Percentiles rank a stretch among this genome's conserved stretches.
Evolutionary conservation across 2,888 invertebrate species (phyloP).

Genomic region (Mantis religiosa): DNA sequence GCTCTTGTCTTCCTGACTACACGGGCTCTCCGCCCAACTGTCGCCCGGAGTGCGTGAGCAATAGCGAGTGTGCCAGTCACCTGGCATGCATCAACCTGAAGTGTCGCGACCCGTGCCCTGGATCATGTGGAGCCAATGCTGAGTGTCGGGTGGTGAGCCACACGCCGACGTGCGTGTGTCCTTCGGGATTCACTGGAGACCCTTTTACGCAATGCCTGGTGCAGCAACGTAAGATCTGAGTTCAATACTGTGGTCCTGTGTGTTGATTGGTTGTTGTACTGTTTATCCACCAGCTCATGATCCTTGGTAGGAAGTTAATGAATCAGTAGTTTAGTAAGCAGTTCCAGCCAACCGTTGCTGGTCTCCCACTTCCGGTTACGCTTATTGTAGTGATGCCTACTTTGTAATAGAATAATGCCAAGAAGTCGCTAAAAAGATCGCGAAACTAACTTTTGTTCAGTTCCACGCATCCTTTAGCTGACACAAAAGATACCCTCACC

Average conservation of each 20-base stretch:
- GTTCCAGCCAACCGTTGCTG: too few species aligned
- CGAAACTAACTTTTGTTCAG: too few species aligned
- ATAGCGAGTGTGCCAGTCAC: conserved; percentile 45
- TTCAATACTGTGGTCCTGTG: not conserved
- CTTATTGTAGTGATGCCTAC: too few species aligned
- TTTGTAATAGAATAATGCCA: too few species aligned
- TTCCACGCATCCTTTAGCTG: too few species aligned
- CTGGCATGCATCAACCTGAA: conserved; percentile 43
- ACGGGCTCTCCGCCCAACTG: conserved; percentile 47
- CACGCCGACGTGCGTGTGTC: conserved; percentile 44
- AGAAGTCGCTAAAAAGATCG: too few species aligned
- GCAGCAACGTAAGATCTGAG: conserved; percentile 31
- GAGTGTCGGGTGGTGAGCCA: conserved; percentile 41
- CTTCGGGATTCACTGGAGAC: conserved; percentile 42
- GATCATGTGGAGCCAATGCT: conserved; percentile 45
- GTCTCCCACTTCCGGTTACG: too few species aligned
- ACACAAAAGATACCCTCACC: too few species aligned
- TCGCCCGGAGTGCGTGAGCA: conserved; percentile 45
- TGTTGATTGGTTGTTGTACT: conserved; percentile 34
- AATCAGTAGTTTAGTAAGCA: too few species aligned
- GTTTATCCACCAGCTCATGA: too few species aligned
- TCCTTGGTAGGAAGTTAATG: too few species aligned
- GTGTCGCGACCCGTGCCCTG: conserved; percentile 61
- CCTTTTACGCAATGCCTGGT: conserved; percentile 39
- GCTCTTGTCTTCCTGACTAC: conserved; percentile 49